Base-by-base conservation (phyloP, 2,888 invertebrate genomes). In the Sminthurinus aureus region DNA sequence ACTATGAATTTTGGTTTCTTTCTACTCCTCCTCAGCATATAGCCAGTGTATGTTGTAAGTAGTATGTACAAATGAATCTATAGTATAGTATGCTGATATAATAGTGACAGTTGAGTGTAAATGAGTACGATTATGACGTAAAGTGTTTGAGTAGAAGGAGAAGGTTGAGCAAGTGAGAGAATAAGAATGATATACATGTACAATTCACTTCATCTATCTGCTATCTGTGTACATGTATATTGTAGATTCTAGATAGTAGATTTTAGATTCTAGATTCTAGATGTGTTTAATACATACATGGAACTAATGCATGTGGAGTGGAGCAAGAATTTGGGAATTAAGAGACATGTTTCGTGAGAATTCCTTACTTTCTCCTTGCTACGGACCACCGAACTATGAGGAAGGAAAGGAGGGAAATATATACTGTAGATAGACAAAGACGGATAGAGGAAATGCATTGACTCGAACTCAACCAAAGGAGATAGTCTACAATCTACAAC, bases 91-190 rank as follows among this genome's bases (percentile, higher is more conserved):
- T 75, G 18, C 38, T 50, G 18, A 26, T 26, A 71, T 20, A 20
- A 38, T 52, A 50, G 80, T 20, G 73, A 73, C 51, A 58, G 81
- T 73, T 71, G 81, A 51, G 81, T 81, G 78, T 84, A 84, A 84
- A 84, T 84, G 84, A 84, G 84, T 81, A 81, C 84, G 84, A 84
- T 84, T 84, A 84, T 84, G 84, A 81, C 74, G 81, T 84, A 79
- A 84, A 84, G 84, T 84, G 84, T 82, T 84, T 84, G 84, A 84
- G 52, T 58, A 58, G 71, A 24, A 71, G 71, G 58, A 58, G 22
- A 20, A 58, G 58, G 52, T 15, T 22, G 24, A 15, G 58, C 58
- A 58, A 58, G 58, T 58, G 58, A 18, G 38, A 38, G 38, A 4
- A 38, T 38, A 38, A 38, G 38, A 38, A 38, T 38, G 38, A 38